A percentile compares a stretch with the other conserved stretches of the same genome.
These are phyloP conservation scores for Netelia inedita DNA, from an alignment of 2,888 invertebrate genomes.

Conservation along the genomic window DNA sequence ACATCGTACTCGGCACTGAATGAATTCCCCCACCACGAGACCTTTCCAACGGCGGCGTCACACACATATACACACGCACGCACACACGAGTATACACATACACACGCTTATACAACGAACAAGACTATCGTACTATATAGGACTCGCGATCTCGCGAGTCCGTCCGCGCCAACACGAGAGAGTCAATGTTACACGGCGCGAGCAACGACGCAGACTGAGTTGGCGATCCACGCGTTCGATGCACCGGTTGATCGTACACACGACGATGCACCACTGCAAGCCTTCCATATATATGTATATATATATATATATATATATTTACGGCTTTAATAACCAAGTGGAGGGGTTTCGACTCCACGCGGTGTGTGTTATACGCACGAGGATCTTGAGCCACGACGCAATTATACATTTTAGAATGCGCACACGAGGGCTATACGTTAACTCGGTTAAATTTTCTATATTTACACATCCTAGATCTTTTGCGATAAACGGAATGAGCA, in stretches of 20 bases:
- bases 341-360: slow-evolving; percentile 2
- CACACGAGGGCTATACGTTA: slow-evolving; percentile 12
- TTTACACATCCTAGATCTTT: slow-evolving; percentile 30
- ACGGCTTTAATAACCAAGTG: background rate
- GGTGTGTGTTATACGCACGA: slow-evolving; percentile 15
- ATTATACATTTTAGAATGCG: slow-evolving; percentile 44
- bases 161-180: slow-evolving; percentile 5
- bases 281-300: background rate
- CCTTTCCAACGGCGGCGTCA: slow-evolving; percentile 44
- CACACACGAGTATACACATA: slow-evolving; percentile 31
- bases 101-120: background rate
- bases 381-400: slow-evolving; percentile 45
- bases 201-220: slow-evolving; percentile 38
- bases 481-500: no score
- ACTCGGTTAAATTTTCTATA: slow-evolving; percentile 1
- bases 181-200: slow-evolving; percentile 77
- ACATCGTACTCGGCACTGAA: slow-evolving; percentile 80
- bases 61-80: slow-evolving; percentile 33
- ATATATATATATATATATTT: background rate
- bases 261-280: slow-evolving; percentile 52
- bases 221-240: slow-evolving; percentile 45
- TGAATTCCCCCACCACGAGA: slow-evolving; percentile 80
- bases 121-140: background rate
- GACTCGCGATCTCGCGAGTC: no score
- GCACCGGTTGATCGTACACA: slow-evolving; percentile 54